Conservation (phyloP, 2,888 invertebrate genomes). For the Rotaria macrura region DNA sequence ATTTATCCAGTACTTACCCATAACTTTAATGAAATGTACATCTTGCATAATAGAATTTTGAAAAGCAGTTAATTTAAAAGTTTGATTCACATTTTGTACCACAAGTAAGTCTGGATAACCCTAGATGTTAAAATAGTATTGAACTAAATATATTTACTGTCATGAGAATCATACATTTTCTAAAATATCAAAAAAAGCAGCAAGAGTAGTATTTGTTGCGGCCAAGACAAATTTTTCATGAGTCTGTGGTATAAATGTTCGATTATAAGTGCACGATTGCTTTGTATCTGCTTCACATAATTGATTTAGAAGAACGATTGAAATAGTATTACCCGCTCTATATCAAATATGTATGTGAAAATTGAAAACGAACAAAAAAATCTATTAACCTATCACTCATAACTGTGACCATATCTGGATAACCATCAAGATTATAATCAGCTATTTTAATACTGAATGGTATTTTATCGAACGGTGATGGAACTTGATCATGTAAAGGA, state of each 20-base stretch:
- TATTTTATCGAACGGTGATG: conserved; percentile 7
- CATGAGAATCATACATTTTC: conserved; percentile 64
- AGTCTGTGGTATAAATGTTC: conserved; percentile 56
- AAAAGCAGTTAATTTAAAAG: conserved; percentile 55
- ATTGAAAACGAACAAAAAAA: too few relatives aligned
- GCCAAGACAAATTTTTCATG: neutral
- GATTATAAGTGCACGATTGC: conserved; percentile 66
- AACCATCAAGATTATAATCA: conserved; percentile 90
- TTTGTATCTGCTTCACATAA: conserved; percentile 57
- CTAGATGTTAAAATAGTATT: neutral
- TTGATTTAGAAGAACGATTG: conserved; percentile 71
- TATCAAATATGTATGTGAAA: too few relatives aligned
- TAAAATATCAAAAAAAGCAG: conserved; percentile 80
- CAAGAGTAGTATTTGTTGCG: conserved; percentile 57
- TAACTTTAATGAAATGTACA: conserved; percentile 83
- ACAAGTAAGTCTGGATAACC: conserved; percentile 30
- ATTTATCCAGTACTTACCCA: too few relatives aligned
- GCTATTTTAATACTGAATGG: conserved; percentile 59
- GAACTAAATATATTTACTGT: too few relatives aligned
- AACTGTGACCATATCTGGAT: conserved; percentile 75
- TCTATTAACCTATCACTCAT: conserved; percentile 47
- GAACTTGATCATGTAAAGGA: neutral
- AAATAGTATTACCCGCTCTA: conserved; percentile 42
- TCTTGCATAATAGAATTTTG: conserved; percentile 80
- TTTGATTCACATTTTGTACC: neutral